Conservation (phyloP, 2,113 vertebrate species). For the Elachura formosa region DNA sequence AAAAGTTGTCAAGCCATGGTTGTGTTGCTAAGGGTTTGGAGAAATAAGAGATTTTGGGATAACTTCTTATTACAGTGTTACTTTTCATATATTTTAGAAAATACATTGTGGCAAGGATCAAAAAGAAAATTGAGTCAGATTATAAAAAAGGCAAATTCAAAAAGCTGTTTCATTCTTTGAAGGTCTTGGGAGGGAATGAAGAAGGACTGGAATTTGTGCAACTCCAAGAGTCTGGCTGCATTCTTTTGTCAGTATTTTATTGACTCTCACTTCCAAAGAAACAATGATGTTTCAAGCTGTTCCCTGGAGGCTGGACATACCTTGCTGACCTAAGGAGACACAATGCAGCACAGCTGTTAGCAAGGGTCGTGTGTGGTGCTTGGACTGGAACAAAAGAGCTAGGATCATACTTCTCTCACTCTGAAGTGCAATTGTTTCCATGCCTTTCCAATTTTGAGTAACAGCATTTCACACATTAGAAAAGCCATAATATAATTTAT, state of each 20-base stretch:
- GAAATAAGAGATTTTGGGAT: not conserved
- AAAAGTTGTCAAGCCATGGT: not conserved
- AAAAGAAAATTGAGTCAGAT: not conserved
- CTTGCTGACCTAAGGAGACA: not conserved
- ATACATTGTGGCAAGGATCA: not conserved
- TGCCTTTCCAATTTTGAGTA: not conserved
- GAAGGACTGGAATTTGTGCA: not conserved
- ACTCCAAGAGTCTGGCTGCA: not conserved
- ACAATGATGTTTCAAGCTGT: not conserved
- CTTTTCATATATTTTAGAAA: not conserved
- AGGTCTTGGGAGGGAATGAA: not conserved
- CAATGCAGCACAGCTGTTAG: not conserved
- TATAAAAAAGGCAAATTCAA: not conserved
- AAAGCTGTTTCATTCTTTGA: not conserved
- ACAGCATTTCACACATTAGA: not conserved
- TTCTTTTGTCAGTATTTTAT: conserved; percentile 21
- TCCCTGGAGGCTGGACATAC: not conserved
- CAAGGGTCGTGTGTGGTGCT: not conserved
- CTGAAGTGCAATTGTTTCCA: not conserved
- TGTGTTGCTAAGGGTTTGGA: not conserved
- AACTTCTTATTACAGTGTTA: not conserved
- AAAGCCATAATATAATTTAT: not conserved
- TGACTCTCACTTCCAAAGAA: conserved; percentile 21
- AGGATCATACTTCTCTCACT: not conserved
- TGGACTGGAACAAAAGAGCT: not conserved